Percentiles rank a stretch among this genome's conserved stretches.
These are phyloP conservation scores for Prochilodus magdalenae DNA, from an alignment of 2,113 vertebrate genomes.

Conservation along the genomic window DNA sequence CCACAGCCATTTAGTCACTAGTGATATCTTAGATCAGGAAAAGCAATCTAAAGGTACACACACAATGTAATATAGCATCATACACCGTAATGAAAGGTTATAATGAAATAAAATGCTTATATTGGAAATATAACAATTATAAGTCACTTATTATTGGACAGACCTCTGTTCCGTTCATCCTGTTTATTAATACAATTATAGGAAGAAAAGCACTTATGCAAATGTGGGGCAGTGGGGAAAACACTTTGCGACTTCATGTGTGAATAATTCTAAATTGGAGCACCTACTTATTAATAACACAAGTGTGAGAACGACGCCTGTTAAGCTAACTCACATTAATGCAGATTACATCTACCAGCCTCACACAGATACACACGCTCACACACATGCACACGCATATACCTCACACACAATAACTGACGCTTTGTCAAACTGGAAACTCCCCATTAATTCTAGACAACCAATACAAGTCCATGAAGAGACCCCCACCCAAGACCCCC, in stretches of 20 bases:
- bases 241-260: constrained; percentile 45
- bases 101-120: no score
- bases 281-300: constrained; percentile 33
- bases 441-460: constrained; percentile 75
- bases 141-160: neutral
- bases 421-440: constrained; percentile 77
- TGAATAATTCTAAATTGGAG: constrained; percentile 53
- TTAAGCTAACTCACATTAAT: constrained; percentile 67
- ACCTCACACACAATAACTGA: constrained; percentile 68
- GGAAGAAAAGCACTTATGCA: constrained; percentile 46
- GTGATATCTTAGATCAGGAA: no score
- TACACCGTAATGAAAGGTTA: no score
- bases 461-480: constrained; percentile 53
- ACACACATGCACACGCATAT: constrained; percentile 39
- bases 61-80: no score
- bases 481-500: constrained; percentile 52
- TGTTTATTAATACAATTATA: constrained; percentile 33
- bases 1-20: no score
- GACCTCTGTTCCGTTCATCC: neutral
- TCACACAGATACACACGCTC: constrained; percentile 56
- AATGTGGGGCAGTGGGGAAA: constrained; percentile 49
- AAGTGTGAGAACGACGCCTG: constrained; percentile 34
- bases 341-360: constrained; percentile 70
- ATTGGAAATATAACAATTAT: neutral
- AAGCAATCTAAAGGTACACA: no score